Evolutionary conservation across 2,113 vertebrate species (phyloP), one percentile per base, ranked within the genome.

Genomic region (Melanotaenia duboulayi): DNA sequence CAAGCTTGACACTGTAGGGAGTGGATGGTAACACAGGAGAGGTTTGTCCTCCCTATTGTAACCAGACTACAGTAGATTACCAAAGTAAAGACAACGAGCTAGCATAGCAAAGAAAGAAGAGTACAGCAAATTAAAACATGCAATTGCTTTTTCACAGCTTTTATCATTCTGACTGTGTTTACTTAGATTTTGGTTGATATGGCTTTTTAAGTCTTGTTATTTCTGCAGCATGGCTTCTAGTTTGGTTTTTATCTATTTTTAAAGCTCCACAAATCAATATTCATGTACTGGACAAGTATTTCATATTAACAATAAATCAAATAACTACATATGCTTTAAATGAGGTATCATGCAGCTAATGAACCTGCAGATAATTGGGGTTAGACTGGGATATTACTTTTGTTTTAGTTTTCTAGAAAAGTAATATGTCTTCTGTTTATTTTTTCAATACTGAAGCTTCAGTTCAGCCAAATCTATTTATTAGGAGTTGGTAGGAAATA

Each of bases 51-150:
- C 46, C 11, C 20, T n/a, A 13, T 56, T 42, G 25, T 63, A 52
- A 73, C 75, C 64, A 75, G 69, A 73, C 75, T 68, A n/a, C 64
- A 48, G 66, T 3, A 13, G 40, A 56, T 13, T 64, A 19, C 39
- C 17, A 2, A 8, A 19, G 35, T 46, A 44, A 56, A 59, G 63
- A 65, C 50, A 66, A 71, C 61, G 56, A 24, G 42, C 49, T 51
- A 12, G n/a, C 19, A 20, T 40, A 65, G 60, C 32, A 0, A 65
- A 10, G 12, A 28, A 56, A 52, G 69, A 46, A 70, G 46, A 54
- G 24, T 12, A 4, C 5, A 17, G 13, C 13, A 40, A 39, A 22
- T 17, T 13, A 25, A 8, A 42, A 12, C 3, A n/a, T 7, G 0
- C 12, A 19, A 6, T 49, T 55, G 16, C 3, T 13, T 20, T 25